phyloP scores from a whole-genome alignment of 2,113 vertebrate genomes.

The Macroglossus sobrinus region DNA sequence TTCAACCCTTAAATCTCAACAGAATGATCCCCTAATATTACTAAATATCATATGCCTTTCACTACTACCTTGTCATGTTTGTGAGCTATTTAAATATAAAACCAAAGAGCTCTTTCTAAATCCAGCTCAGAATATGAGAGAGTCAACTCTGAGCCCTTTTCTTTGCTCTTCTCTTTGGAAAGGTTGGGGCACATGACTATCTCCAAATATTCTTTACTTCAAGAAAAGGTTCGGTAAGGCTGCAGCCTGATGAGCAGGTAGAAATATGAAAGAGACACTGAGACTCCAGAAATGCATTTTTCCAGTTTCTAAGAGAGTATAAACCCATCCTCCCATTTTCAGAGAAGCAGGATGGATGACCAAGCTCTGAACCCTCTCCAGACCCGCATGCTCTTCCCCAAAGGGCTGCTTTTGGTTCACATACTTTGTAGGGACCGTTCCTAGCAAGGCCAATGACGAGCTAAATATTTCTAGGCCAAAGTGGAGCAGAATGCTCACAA shows the following conservation, averaged over 20 bases:
- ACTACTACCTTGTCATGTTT: neutral
- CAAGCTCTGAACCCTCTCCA: neutral
- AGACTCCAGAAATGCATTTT: neutral
- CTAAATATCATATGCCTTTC: neutral
- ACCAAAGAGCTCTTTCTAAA: constrained; percentile 13
- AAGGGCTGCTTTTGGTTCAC: neutral
- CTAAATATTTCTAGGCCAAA: neutral
- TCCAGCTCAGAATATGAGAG: neutral
- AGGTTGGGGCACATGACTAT: neutral
- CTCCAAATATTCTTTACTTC: neutral
- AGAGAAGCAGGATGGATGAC: neutral
- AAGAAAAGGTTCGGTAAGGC: neutral
- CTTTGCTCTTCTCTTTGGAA: constrained; percentile 22
- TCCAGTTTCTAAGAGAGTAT: neutral
- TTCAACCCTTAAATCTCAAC: neutral
- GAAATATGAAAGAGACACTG: neutral
- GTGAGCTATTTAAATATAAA: neutral
- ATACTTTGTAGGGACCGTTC: too few species aligned
- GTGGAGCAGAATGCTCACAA: neutral
- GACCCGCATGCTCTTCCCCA: neutral
- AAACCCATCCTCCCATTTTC: neutral
- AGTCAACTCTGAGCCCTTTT: neutral
- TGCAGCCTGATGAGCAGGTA: neutral
- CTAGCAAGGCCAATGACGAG: neutral
- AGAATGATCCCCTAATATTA: neutral